Conservation (phyloP, 2,888 invertebrate genomes). For the Mesochorus sp. region DNA sequence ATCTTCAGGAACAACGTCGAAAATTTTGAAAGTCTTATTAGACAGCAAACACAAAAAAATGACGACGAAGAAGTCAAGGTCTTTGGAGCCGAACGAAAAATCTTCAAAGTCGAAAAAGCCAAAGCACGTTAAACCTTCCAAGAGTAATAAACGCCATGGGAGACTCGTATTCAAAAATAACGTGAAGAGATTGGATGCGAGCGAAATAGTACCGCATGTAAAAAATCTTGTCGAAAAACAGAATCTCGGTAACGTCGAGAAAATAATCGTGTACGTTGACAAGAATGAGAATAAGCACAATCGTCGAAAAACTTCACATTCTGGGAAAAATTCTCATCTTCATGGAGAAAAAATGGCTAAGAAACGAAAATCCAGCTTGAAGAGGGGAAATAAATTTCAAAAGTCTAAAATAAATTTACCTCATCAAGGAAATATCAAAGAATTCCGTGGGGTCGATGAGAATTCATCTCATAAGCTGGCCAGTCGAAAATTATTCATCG, state of each 20-base stretch:
- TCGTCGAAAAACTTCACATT: not conserved
- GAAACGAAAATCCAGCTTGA: not conserved
- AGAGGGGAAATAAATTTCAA: not conserved
- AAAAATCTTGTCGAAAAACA: conserved; percentile 62
- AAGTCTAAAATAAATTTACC: not conserved
- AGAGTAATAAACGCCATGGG: conserved; percentile 2
- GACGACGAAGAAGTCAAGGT: not conserved
- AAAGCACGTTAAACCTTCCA: not conserved
- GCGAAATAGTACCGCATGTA: conserved; percentile 63
- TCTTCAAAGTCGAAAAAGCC: not conserved
- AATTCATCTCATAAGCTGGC: conserved; percentile 20
- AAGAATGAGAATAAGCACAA: conserved; percentile 58
- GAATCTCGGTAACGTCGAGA: conserved; percentile 66
- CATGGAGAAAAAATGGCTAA: conserved; percentile 5
- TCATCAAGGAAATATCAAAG: conserved; percentile 8
- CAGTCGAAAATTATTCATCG: conserved; percentile 45
- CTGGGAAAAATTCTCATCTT: not conserved
- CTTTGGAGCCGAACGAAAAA: not conserved
- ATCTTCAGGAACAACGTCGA: not conserved
- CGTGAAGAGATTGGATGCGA: conserved; percentile 45
- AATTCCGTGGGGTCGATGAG: not conserved
- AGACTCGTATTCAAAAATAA: conserved; percentile 47
- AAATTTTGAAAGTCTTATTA: not conserved
- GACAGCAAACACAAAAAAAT: not conserved
- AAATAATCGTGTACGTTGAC: conserved; percentile 68